These are phyloP conservation scores for Enteromius thamalakanensis DNA, from an alignment of 2,797 vertebrate genomes.

Conservation along the genomic window DNA sequence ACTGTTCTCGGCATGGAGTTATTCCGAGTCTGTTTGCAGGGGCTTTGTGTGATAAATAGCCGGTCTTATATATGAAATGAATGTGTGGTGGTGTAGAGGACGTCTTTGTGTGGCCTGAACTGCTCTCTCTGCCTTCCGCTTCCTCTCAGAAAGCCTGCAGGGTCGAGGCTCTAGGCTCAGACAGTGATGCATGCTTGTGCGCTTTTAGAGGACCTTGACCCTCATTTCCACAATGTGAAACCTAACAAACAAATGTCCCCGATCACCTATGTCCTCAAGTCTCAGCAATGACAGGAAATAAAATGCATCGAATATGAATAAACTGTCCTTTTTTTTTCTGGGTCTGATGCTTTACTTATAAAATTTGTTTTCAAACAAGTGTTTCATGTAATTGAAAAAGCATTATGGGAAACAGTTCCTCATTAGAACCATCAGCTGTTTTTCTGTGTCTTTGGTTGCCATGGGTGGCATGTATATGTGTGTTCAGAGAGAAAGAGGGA, in stretches of 20 bases:
- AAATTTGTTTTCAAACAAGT: conserved; percentile 43
- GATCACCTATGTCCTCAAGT: conserved; percentile 45
- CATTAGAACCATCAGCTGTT: conserved; percentile 38
- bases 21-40: conserved; percentile 46
- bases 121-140: conserved; percentile 60
- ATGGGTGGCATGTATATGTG: conserved; percentile 28
- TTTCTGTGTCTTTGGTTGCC: conserved; percentile 32
- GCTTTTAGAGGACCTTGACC: conserved; percentile 67
- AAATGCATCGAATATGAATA: conserved; percentile 1
- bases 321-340: neutral
- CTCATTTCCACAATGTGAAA: conserved; percentile 63
- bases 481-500: conserved; percentile 31
- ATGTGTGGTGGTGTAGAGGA: conserved; percentile 55
- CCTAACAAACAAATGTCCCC: conserved; percentile 48
- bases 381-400: conserved; percentile 49
- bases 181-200: conserved; percentile 61
- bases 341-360: conserved; percentile 4
- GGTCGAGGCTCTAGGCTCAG: conserved; percentile 52
- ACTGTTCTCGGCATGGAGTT: conserved; percentile 31
- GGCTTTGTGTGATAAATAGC: conserved; percentile 58
- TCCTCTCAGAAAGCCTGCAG: conserved; percentile 51
- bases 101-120: conserved; percentile 40
- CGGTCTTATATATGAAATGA: conserved; percentile 45
- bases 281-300: conserved; percentile 17
- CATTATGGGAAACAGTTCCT: conserved; percentile 40